Percentiles rank a stretch among this genome's conserved stretches.
Conservation (phyloP, 2,113 vertebrate genomes). For the Aphyosemion australe region DNA sequence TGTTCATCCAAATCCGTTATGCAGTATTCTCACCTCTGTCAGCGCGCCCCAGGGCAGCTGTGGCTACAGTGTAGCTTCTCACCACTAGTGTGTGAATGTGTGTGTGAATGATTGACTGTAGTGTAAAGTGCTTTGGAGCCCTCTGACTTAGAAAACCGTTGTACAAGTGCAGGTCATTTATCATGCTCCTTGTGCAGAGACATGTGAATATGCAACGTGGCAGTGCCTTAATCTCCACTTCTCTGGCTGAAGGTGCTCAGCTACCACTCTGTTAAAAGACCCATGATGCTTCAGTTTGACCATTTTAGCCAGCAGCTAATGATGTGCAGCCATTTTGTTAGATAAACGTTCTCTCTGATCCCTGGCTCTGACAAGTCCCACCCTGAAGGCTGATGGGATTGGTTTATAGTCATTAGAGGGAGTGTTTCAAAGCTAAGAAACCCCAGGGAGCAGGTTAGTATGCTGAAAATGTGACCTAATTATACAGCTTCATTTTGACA, state of each 20-base stretch:
- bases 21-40: no score
- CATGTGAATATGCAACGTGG: background rate
- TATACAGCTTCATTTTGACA: slow-evolving; percentile 11
- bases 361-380: background rate
- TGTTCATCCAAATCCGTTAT: no score
- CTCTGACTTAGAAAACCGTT: no score
- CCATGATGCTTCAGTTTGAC: background rate
- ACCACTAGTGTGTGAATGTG: no score
- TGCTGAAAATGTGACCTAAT: slow-evolving; percentile 4
- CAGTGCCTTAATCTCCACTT: background rate
- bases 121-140: no score
- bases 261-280: background rate
- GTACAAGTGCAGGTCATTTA: no score
- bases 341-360: background rate
- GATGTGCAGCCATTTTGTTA: background rate
- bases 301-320: background rate
- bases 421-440: background rate
- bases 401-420: background rate
- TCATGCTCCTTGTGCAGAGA: background rate
- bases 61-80: no score
- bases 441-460: background rate
- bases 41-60: no score
- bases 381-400: background rate
- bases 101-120: no score
- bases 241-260: background rate